These are phyloP conservation scores for Carassius gibelio DNA, from an alignment of 2,113 vertebrate species.

Conservation along the genomic window DNA sequence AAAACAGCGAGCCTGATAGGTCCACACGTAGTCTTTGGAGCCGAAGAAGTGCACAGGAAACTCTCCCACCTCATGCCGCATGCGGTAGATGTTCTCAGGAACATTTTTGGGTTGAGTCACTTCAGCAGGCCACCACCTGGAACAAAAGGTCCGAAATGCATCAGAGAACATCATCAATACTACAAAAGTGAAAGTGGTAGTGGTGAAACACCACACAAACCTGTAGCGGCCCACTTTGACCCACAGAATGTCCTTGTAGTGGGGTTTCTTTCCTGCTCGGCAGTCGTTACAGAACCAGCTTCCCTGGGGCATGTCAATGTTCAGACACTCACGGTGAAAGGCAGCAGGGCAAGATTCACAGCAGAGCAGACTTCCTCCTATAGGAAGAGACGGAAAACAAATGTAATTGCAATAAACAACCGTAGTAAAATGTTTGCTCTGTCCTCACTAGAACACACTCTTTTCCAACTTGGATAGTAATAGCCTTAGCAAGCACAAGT, in stretches of 20 bases:
- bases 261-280: slow-evolving; percentile 94
- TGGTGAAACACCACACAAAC: slow-evolving; percentile 67
- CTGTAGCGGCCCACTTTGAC: slow-evolving; percentile 97
- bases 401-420: not conserved
- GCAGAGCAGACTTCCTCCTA: slow-evolving; percentile 96
- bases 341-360: slow-evolving; percentile 97
- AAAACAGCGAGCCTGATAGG: slow-evolving; percentile 96
- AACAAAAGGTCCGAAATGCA: not conserved
- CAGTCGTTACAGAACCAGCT: slow-evolving; percentile 99
- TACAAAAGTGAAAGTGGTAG: not conserved
- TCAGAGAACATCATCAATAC: not conserved
- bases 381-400: not conserved
- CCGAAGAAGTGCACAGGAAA: slow-evolving; percentile 98
- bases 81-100: slow-evolving; percentile 91
- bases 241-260: slow-evolving; percentile 97
- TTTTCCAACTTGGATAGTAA: too few species aligned
- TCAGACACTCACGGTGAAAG: slow-evolving; percentile 97
- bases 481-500: not conserved
- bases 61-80: slow-evolving; percentile 95
- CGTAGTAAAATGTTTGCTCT: too few species aligned
- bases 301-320: slow-evolving; percentile 97
- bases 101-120: slow-evolving; percentile 90
- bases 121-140: slow-evolving; percentile 98
- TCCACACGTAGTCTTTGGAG: slow-evolving; percentile 98
- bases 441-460: too few species aligned